A percentile compares a stretch with the other conserved stretches of the same genome.
Evolutionary conservation across 2,888 invertebrate species (phyloP).

Genomic region (Scrobipalpa atriplicella): DNA sequence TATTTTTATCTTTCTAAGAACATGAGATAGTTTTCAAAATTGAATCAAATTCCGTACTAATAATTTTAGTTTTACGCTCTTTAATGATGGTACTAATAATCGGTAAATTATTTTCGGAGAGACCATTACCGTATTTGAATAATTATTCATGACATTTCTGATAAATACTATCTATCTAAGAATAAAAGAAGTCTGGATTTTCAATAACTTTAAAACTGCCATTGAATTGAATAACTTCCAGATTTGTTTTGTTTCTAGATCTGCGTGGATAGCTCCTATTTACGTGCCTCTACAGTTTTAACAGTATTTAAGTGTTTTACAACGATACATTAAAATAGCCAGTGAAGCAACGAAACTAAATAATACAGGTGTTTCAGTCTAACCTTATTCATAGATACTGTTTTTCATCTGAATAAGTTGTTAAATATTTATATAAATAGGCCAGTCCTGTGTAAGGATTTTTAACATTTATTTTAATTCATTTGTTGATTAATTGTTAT

Average conservation of each 20-base stretch:
- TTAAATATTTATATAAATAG: conserved; percentile 43
- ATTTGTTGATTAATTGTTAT: conserved; percentile 52
- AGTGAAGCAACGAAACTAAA: conserved; percentile 63
- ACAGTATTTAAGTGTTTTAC: conserved; percentile 34
- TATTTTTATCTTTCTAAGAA: not conserved
- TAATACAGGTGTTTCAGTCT: conserved; percentile 42
- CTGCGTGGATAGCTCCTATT: conserved; percentile 1
- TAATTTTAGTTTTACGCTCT: not conserved
- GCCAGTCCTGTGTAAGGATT: conserved; percentile 50
- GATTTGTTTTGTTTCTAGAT: conserved; percentile 20
- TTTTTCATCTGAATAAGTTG: conserved; percentile 26
- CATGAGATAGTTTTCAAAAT: not conserved
- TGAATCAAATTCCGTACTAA: too few species aligned
- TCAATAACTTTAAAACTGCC: conserved; percentile 16
- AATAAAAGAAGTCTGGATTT: conserved; percentile 21
- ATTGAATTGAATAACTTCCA: conserved; percentile 15
- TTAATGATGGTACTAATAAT: not conserved
- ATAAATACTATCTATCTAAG: conserved; percentile 33
- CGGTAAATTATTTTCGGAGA: not conserved
- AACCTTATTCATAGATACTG: conserved; percentile 27
- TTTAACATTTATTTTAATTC: conserved; percentile 42
- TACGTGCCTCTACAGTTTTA: conserved; percentile 18
- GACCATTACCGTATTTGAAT: not conserved
- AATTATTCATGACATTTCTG: conserved; percentile 30
- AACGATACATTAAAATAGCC: conserved; percentile 43